These are phyloP conservation scores for Lathamus discolor DNA, from an alignment of 2,113 vertebrate genomes.

Conservation along the genomic window DNA sequence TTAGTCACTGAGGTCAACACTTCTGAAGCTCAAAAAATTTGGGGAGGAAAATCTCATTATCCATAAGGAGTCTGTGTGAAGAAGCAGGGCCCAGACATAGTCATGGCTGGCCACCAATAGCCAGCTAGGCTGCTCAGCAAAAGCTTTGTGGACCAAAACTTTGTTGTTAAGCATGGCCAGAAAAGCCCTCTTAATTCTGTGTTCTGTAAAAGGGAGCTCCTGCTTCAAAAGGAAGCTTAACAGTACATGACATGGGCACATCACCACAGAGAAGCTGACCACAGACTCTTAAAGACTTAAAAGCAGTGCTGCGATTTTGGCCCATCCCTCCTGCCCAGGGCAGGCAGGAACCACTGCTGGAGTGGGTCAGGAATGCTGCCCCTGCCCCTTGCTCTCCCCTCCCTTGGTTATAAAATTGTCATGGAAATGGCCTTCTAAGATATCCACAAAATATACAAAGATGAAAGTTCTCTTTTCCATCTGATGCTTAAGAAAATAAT, in stretches of 20 bases:
- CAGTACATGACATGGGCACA: neutral
- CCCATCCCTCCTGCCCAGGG: neutral
- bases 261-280: neutral
- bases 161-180: neutral
- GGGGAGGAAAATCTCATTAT: neutral
- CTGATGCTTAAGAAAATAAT: constrained; percentile 54
- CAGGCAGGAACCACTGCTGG: neutral
- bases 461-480: constrained; percentile 26
- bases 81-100: neutral
- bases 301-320: neutral
- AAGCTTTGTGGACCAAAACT: neutral
- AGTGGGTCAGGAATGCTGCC: neutral
- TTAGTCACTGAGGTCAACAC: neutral
- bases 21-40: neutral
- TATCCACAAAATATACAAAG: neutral
- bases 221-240: constrained; percentile 12
- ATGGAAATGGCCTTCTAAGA: neutral
- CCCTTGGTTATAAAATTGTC: neutral
- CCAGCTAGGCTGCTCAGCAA: neutral
- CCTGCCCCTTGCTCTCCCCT: neutral
- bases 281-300: neutral
- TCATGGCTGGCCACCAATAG: neutral
- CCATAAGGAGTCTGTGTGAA: neutral
- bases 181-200: neutral
- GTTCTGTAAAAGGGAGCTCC: neutral